Evolutionary conservation across 2,113 vertebrate species (phyloP), one percentile per base, ranked within the genome.

Genomic region (Marmota monax): DNA sequence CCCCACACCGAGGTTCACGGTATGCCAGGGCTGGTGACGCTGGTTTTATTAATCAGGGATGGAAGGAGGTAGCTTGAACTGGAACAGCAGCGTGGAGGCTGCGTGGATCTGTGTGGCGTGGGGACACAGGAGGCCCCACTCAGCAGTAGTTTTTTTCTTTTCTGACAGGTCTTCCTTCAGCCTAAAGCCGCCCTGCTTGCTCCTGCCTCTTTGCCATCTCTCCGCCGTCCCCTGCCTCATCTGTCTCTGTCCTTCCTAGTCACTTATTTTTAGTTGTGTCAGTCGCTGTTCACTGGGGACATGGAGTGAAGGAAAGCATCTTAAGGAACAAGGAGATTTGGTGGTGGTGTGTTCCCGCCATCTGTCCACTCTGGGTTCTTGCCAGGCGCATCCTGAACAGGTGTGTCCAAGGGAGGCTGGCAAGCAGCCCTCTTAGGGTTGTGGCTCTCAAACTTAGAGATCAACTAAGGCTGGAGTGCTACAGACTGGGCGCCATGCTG

Each of bases 1-100:
- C 37, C 16, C 16, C 67, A 48, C 32, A 34, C 53, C 0, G 14
- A 53, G 7, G 63, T 32, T 87, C 11, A 11, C 79, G 25, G 29
- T 3, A 11, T 48, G 77, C 72, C 16, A 11, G 72, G 39, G 58
- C 23, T 1, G 0, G 89, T 7, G 87, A 89, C 18, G 92, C 39
- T 0, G 0, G 53, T 73, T 95, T 97, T 96, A 96, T 95, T 98
- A 93, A 97, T 94, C 82, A 87, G 84, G 67, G 53, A 58, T 0
- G 2, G 63, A 91, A 91, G 79, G 90, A 69, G 69, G 84, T 13
- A 32, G 85, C 45, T 61, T 17, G 10, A 77, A 22, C 80, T 74
- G 27, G 74, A 32, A 13, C 27, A 7, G 76, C 9, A 0, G 37
- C 37, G 37, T 39, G 73, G 83, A 63, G 12, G 58, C 65, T 1